Evolutionary conservation across 1,140 invertebrate genomes (phyloP).

Genomic region (Notospermus geniculatus): DNA sequence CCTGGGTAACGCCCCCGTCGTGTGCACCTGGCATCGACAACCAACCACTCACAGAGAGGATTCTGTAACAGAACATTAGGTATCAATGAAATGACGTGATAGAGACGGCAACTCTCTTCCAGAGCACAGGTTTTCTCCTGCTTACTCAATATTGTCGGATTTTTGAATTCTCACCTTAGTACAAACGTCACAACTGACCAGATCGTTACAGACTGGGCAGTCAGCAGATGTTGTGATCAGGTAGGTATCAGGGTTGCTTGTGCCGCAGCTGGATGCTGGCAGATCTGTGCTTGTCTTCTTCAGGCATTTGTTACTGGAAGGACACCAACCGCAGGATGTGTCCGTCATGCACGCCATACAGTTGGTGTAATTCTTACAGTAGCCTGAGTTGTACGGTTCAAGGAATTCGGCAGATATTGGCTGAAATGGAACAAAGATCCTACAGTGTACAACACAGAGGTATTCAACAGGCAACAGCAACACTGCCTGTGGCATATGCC

Average conservation of each 20-base stretch:
- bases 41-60: constrained; percentile 80
- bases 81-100: too few relatives aligned
- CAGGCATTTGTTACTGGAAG: constrained; percentile 47
- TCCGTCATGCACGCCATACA: constrained; percentile 87
- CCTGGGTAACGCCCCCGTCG: constrained; percentile 66
- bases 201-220: constrained; percentile 81
- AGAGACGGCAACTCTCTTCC: too few relatives aligned
- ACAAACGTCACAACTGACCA: constrained; percentile 42
- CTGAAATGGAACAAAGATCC: constrained; percentile 55
- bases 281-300: constrained; percentile 9
- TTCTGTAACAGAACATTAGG: constrained; percentile 53
- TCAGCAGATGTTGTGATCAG: constrained; percentile 65
- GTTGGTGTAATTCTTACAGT: constrained; percentile 76
- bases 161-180: constrained; percentile 31
- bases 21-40: constrained; percentile 77
- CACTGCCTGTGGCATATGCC: not conserved
- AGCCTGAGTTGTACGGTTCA: constrained; percentile 68
- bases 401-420: constrained; percentile 85
- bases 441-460: too few relatives aligned
- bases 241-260: constrained; percentile 15
- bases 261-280: constrained; percentile 1
- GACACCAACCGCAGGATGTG: constrained; percentile 87
- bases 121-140: too few relatives aligned
- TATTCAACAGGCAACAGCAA: not conserved
- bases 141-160: too few relatives aligned